Conservation (phyloP, 1,140 invertebrate species). For the Cydia splendana region DNA sequence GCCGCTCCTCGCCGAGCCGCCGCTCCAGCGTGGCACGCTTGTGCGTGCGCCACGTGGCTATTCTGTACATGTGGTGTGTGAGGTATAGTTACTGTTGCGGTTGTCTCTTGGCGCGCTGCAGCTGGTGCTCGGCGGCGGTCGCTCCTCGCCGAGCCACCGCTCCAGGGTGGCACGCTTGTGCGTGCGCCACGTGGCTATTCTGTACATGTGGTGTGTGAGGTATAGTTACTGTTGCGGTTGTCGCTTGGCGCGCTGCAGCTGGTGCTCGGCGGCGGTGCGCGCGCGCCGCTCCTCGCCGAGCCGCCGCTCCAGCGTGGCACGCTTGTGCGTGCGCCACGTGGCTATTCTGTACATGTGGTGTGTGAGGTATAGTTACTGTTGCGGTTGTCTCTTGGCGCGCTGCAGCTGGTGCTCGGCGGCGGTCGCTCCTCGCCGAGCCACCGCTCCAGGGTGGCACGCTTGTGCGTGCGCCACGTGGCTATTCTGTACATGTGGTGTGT, state of each 20-base stretch:
- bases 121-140: slow-evolving; percentile 90
- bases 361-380: neutral
- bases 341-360: slow-evolving; percentile 44
- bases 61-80: no score
- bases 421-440: no score
- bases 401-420: slow-evolving; percentile 88
- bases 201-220: no score
- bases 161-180: slow-evolving; percentile 80
- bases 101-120: slow-evolving; percentile 63
- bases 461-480: slow-evolving; percentile 23
- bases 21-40: no score
- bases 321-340: slow-evolving; percentile 66
- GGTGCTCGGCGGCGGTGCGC: no score
- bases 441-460: slow-evolving; percentile 90
- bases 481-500: no score
- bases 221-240: slow-evolving; percentile 33
- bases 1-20: no score
- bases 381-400: slow-evolving; percentile 38
- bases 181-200: no score
- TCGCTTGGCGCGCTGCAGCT: slow-evolving; percentile 76
- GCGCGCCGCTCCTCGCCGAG: no score
- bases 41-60: slow-evolving; percentile 43
- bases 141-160: slow-evolving; percentile 87
- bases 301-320: slow-evolving; percentile 90
- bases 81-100: neutral